These are phyloP conservation scores for Cacoxenus indagator DNA, from an alignment of 2,888 invertebrate species.

Conservation along the genomic window DNA sequence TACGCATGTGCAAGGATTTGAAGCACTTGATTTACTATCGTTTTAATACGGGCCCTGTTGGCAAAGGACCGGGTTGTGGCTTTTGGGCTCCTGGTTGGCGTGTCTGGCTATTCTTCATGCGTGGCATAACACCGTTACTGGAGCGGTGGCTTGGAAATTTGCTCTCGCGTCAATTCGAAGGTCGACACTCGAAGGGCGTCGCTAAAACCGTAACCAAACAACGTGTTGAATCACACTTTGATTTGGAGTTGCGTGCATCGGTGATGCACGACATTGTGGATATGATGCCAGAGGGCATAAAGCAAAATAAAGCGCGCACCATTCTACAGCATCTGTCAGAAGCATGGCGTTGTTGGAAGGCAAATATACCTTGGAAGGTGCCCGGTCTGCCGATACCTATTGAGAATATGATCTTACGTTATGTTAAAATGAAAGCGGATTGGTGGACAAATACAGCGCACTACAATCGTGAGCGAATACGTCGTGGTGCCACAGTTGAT, in stretches of 20 bases:
- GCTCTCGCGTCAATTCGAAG: constrained; percentile 98
- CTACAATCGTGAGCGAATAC: constrained; percentile 98
- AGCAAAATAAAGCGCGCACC: constrained; percentile 99
- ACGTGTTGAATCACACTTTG: constrained; percentile 99
- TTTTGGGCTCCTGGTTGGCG: constrained; percentile 99
- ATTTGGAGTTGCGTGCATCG: constrained; percentile 96
- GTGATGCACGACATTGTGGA: constrained; percentile 99
- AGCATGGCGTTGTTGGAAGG: constrained; percentile 99
- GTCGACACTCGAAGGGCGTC: constrained; percentile 98
- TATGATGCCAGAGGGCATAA: constrained; percentile 99
- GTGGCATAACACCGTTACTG: constrained; percentile 97
- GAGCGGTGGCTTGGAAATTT: constrained; percentile 99
- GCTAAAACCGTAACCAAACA: constrained; percentile 99
- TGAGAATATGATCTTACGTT: constrained; percentile 99
- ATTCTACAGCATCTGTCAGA: constrained; percentile 99
- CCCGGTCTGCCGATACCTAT: constrained; percentile 99
- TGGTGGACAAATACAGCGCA: constrained; percentile 99
- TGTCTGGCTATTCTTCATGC: constrained; percentile 99
- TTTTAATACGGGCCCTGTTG: constrained; percentile 98
- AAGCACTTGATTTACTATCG: constrained; percentile 99
- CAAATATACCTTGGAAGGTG: constrained; percentile 99
- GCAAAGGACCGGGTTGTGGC: constrained; percentile 98
- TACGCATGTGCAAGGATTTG: constrained; percentile 99
- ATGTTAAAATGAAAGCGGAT: constrained; percentile 99
- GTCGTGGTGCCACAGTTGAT: constrained; percentile 99